phyloP scores from a whole-genome alignment of 2,113 vertebrate species.

The Ascaphus truei region DNA sequence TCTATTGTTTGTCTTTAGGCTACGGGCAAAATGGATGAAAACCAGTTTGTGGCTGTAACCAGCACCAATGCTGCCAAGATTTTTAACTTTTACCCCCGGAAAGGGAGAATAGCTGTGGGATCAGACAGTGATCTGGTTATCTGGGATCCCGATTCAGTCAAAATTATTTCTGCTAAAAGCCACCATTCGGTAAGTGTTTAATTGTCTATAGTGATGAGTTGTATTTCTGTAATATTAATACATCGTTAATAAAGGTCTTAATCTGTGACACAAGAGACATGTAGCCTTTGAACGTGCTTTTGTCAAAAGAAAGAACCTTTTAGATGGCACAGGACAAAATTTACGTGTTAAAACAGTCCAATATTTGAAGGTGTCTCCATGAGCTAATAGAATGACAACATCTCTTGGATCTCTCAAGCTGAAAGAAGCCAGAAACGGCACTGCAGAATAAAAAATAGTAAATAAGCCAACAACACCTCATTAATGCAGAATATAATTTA shows the following conservation, averaged over 20 bases:
- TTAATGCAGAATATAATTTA: neutral
- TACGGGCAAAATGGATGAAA: slow-evolving; percentile 97
- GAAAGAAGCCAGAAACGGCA: neutral
- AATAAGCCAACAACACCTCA: neutral
- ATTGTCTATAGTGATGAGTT: too few relatives aligned
- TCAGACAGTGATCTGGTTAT: slow-evolving; percentile 93
- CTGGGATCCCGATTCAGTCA: slow-evolving; percentile 90
- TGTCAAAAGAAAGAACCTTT: too few relatives aligned
- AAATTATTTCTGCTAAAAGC: slow-evolving; percentile 91
- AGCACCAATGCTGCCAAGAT: slow-evolving; percentile 98
- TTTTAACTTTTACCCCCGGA: slow-evolving; percentile 94
- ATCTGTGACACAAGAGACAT: too few relatives aligned
- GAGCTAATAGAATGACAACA: neutral
- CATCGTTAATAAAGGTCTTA: too few relatives aligned
- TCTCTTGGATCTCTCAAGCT: neutral
- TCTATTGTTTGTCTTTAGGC: too few relatives aligned
- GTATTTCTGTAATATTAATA: too few relatives aligned
- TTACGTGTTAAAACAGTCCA: too few relatives aligned
- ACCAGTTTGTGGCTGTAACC: slow-evolving; percentile 94
- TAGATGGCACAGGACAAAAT: too few relatives aligned
- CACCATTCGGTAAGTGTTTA: slow-evolving; percentile 90
- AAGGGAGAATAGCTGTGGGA: slow-evolving; percentile 91
- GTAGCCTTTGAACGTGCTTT: too few relatives aligned
- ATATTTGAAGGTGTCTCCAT: too few relatives aligned
- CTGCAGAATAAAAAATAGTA: neutral